These are phyloP conservation scores for Drosophila glabriapex DNA, from an alignment of 2,888 invertebrate genomes.

Conservation along the genomic window DNA sequence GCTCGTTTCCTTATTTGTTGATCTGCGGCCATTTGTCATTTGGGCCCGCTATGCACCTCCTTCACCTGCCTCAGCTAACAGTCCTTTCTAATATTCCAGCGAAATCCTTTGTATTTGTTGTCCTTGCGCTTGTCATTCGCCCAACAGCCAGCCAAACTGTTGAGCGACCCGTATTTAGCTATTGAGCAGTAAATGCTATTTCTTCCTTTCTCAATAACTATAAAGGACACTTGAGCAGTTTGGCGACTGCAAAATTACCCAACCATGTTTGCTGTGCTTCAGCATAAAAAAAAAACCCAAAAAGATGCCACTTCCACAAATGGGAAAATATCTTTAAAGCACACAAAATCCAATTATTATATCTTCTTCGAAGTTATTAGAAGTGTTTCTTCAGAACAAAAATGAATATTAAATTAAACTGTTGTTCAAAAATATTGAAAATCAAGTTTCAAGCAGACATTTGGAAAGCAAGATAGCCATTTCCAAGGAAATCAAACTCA, in stretches of 20 bases:
- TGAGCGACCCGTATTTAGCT: neutral
- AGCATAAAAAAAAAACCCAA: neutral
- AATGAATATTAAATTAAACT: no score
- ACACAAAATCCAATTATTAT: neutral
- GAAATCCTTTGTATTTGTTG: constrained; percentile 23
- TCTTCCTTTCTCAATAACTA: neutral
- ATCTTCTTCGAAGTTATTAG: neutral
- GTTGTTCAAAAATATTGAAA: no score
- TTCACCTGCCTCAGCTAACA: constrained; percentile 2
- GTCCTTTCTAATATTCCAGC: constrained; percentile 28
- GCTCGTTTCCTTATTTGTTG: constrained; percentile 45
- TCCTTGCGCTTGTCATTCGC: neutral
- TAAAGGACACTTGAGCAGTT: neutral
- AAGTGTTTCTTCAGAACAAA: no score
- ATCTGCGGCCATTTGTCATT: constrained; percentile 54
- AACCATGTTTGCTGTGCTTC: neutral
- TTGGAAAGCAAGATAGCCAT: neutral
- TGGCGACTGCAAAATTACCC: neutral
- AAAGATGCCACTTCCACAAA: neutral
- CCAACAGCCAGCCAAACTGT: neutral
- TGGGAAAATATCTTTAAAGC: neutral
- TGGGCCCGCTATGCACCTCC: constrained; percentile 22
- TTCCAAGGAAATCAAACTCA: neutral
- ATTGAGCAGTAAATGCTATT: neutral
- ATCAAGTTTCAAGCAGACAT: neutral